Evolutionary conservation across 2,797 vertebrate genomes (phyloP).

Genomic region (Ciconia nigra): DNA sequence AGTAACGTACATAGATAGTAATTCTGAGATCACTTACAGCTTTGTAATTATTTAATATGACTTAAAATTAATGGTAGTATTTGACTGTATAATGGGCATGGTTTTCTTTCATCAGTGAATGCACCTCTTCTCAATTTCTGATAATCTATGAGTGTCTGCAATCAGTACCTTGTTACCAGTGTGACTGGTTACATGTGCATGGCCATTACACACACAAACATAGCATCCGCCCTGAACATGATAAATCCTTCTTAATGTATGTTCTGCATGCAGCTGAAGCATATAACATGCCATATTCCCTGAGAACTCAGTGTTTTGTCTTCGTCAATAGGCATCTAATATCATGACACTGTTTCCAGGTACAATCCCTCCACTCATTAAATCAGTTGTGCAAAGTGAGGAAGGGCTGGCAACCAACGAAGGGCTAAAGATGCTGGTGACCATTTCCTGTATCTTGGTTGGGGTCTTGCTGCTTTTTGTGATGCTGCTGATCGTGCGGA

Average conservation of each 20-base stretch:
- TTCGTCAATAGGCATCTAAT: constrained; percentile 60
- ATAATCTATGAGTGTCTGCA: not conserved
- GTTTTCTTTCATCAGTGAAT: not conserved
- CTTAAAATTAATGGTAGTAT: not conserved
- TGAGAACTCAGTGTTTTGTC: constrained; percentile 27
- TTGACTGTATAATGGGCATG: not conserved
- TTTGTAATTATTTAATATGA: not conserved
- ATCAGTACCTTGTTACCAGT: not conserved
- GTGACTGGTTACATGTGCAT: not conserved
- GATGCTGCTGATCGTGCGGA: constrained; percentile 89
- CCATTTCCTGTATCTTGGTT: constrained; percentile 92
- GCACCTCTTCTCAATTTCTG: not conserved
- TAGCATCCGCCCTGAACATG: not conserved
- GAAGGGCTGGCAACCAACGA: constrained; percentile 92
- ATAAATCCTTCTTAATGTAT: not conserved
- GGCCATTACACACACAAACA: not conserved
- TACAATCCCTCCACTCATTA: constrained; percentile 95
- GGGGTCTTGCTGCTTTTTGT: constrained; percentile 90
- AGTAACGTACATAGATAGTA: not conserved
- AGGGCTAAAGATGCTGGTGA: constrained; percentile 98
- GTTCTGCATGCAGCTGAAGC: not conserved
- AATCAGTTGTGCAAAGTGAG: constrained; percentile 89
- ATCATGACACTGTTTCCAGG: constrained; percentile 78
- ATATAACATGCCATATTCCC: not conserved
- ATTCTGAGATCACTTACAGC: not conserved